A percentile compares a stretch with the other conserved stretches of the same genome.
Conservation (phyloP, 2,113 vertebrate species). For the Proteles cristata region DNA sequence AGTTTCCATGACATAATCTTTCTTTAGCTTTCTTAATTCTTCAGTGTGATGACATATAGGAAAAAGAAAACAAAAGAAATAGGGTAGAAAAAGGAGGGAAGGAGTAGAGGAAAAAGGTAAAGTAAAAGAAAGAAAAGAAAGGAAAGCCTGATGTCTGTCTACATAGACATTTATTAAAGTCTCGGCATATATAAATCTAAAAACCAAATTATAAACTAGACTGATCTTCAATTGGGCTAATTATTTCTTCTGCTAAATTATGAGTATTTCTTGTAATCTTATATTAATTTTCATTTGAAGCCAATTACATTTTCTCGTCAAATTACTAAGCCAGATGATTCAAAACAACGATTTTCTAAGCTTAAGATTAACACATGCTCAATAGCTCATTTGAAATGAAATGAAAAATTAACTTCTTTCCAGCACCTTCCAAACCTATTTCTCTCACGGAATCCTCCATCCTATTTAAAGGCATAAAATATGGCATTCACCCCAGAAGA, state of each 20-base stretch:
- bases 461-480: not conserved
- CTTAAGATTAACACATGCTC: not conserved
- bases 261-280: not conserved
- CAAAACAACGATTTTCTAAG: not conserved
- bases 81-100: not conserved
- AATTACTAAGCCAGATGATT: not conserved
- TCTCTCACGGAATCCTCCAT: not conserved
- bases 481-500: not conserved
- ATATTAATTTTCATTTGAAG: slow-evolving; percentile 6
- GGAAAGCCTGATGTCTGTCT: not conserved
- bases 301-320: not conserved
- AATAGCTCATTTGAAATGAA: not conserved
- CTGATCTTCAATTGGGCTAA: not conserved
- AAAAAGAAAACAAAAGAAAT: not conserved
- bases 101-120: not conserved
- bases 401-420: not conserved
- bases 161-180: not conserved
- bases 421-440: not conserved
- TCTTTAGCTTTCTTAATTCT: not conserved
- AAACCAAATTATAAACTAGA: not conserved
- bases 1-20: not conserved
- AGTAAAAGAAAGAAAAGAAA: not conserved
- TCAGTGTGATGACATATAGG: not conserved
- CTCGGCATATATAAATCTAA: not conserved
- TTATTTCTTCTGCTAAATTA: not conserved